Percentiles rank a stretch among this genome's conserved stretches.
phyloP scores from a whole-genome alignment of 1,140 invertebrate species.

The Cylas formicarius region DNA sequence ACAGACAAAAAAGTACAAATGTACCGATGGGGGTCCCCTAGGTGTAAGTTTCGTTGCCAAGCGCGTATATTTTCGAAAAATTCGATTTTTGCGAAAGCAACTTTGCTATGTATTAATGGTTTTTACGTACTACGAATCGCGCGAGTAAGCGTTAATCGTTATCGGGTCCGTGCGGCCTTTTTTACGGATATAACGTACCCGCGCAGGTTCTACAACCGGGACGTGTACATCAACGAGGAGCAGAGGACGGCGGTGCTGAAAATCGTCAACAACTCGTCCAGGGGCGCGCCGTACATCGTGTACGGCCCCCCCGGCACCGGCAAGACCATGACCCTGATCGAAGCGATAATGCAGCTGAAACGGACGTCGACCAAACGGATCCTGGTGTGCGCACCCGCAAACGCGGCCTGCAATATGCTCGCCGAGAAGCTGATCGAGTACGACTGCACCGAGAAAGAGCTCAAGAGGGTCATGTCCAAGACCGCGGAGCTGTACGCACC shows the following conservation, averaged over 20 bases:
- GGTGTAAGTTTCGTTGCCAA: too few species aligned
- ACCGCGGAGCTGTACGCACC: constrained; percentile 27
- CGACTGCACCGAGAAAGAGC: constrained; percentile 19
- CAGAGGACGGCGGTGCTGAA: constrained; percentile 74
- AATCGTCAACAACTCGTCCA: constrained; percentile 59
- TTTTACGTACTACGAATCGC: too few species aligned
- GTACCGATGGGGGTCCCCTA: too few species aligned
- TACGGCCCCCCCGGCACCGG: constrained; percentile 87
- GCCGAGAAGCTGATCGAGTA: constrained; percentile 43
- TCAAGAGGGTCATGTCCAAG: constrained; percentile 28
- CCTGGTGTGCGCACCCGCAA: constrained; percentile 64
- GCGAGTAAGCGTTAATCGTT: too few species aligned
- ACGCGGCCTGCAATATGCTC: constrained; percentile 68
- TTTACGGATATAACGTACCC: too few species aligned
- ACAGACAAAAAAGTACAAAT: too few species aligned
- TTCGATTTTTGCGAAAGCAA: too few species aligned
- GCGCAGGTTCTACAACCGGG: constrained; percentile 61
- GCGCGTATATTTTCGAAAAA: too few species aligned
- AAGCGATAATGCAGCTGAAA: constrained; percentile 67
- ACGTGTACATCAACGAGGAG: constrained; percentile 58
- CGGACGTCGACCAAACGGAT: constrained; percentile 40
- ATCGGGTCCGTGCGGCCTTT: too few species aligned
- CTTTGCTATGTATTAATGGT: too few species aligned
- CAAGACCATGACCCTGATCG: constrained; percentile 87
- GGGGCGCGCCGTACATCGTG: constrained; percentile 80